Evolutionary conservation across 2,113 vertebrate species (phyloP).

Genomic region (Zingel zingel): DNA sequence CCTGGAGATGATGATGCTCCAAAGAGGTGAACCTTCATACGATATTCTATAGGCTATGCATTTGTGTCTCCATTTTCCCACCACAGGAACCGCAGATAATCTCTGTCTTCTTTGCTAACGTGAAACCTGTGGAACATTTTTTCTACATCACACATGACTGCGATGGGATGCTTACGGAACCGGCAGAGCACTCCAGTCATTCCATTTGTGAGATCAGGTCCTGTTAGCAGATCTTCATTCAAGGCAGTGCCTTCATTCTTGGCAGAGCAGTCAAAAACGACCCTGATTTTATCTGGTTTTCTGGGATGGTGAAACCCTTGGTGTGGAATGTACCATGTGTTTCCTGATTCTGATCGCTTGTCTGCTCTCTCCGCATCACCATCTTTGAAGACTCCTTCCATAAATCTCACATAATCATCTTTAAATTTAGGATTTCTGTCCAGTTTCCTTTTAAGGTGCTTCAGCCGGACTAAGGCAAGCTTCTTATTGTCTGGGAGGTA

Average conservation of each 20-base stretch:
- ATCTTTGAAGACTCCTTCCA: too few relatives aligned
- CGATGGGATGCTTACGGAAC: neutral
- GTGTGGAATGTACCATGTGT: too few relatives aligned
- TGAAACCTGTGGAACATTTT: slow-evolving; percentile 19
- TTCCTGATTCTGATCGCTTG: too few relatives aligned
- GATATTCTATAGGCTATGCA: neutral
- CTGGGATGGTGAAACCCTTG: too few relatives aligned
- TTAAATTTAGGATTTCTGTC: too few relatives aligned
- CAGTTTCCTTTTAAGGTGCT: too few relatives aligned
- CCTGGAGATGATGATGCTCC: neutral
- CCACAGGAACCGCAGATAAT: neutral
- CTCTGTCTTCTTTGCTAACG: neutral
- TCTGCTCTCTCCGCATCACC: too few relatives aligned
- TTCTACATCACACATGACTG: slow-evolving; percentile 10
- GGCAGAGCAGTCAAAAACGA: too few relatives aligned
- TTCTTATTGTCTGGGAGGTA: too few relatives aligned
- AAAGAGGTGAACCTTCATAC: neutral
- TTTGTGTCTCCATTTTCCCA: neutral
- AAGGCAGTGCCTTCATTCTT: neutral
- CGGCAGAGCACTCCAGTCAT: slow-evolving; percentile 36
- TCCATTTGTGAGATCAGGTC: neutral
- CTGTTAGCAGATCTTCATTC: neutral
- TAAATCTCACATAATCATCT: too few relatives aligned
- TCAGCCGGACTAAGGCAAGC: too few relatives aligned
- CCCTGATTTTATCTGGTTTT: too few relatives aligned